Conservation (phyloP, 2,797 vertebrate species). For the Hephaestus fuliginosus region DNA sequence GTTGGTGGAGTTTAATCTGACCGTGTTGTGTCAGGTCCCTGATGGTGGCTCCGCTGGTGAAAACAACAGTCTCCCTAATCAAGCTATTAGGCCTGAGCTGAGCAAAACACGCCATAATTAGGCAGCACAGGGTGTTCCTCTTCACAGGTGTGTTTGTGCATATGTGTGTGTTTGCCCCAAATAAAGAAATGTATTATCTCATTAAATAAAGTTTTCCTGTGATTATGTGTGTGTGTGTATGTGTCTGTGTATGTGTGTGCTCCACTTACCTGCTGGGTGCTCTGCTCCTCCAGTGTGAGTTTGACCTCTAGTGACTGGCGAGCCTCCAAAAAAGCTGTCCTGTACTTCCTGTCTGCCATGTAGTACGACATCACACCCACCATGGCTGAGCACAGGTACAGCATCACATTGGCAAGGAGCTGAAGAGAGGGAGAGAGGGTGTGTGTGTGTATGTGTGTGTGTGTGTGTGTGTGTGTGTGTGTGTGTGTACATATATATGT, state of each 20-base stretch:
- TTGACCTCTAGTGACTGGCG: slow-evolving; percentile 97
- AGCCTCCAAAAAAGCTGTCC: slow-evolving; percentile 95
- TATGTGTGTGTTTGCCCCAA: slow-evolving; percentile 10
- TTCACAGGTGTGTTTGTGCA: slow-evolving; percentile 23
- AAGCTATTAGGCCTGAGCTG: slow-evolving; percentile 64
- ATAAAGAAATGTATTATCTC: slow-evolving; percentile 22
- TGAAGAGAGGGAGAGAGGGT: slow-evolving; percentile 61
- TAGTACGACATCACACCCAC: slow-evolving; percentile 94
- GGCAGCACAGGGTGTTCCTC: slow-evolving; percentile 49
- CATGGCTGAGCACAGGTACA: slow-evolving; percentile 90
- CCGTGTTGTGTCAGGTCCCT: slow-evolving; percentile 52
- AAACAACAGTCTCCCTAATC: slow-evolving; percentile 75
- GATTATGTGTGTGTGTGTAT: neutral
- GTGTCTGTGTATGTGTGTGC: slow-evolving; percentile 16
- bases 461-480: neutral
- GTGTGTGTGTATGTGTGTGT: too few relatives aligned
- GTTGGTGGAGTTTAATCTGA: slow-evolving; percentile 15
- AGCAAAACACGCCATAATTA: slow-evolving; percentile 78
- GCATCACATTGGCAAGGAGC: slow-evolving; percentile 91
- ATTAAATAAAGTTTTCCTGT: slow-evolving; percentile 18
- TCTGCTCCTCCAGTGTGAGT: slow-evolving; percentile 95
- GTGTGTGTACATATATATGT: neutral
- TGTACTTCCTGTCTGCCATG: slow-evolving; percentile 96
- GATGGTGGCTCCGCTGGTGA: slow-evolving; percentile 51
- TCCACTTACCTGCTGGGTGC: slow-evolving; percentile 79